Conservation (phyloP, 1,140 invertebrate species). For the Telenomus remus region DNA sequence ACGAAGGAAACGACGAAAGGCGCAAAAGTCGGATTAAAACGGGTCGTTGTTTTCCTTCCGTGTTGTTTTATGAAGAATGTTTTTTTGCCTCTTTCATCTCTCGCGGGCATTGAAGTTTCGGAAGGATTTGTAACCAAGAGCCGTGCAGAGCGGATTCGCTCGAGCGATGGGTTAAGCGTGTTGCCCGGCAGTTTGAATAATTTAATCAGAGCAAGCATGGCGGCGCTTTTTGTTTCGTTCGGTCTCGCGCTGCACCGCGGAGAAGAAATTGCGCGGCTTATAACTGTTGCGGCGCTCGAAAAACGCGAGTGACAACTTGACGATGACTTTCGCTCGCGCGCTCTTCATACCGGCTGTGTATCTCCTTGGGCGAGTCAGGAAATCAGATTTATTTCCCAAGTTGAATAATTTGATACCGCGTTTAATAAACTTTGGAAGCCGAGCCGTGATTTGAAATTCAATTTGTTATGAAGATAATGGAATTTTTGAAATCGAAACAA, state of each 20-base stretch:
- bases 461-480: too few relatives aligned
- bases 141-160: conserved; percentile 20
- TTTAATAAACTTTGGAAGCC: too few relatives aligned
- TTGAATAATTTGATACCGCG: too few relatives aligned
- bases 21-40: conserved; percentile 30
- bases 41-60: conserved; percentile 20
- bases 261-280: conserved; percentile 63
- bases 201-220: conserved; percentile 32
- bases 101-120: conserved; percentile 29
- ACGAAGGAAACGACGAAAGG: conserved; percentile 9
- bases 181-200: conserved; percentile 38
- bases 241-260: conserved; percentile 47
- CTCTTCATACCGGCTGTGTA: too few relatives aligned
- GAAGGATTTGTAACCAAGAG: conserved; percentile 45
- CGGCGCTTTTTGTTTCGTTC: conserved; percentile 40
- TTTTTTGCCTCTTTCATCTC: conserved; percentile 20
- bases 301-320: conserved; percentile 44
- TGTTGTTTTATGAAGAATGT: conserved; percentile 8
- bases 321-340: conserved; percentile 59
- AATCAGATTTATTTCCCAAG: too few relatives aligned
- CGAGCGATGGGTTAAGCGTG: conserved; percentile 27
- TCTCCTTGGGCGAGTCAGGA: too few relatives aligned
- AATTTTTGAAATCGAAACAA: too few relatives aligned
- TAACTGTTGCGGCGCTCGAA: conserved; percentile 46
- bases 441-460: too few relatives aligned